A percentile compares a stretch with the other conserved stretches of the same genome.
These are phyloP conservation scores for Apamea sordens DNA, from an alignment of 2,888 invertebrate genomes.

Conservation along the genomic window DNA sequence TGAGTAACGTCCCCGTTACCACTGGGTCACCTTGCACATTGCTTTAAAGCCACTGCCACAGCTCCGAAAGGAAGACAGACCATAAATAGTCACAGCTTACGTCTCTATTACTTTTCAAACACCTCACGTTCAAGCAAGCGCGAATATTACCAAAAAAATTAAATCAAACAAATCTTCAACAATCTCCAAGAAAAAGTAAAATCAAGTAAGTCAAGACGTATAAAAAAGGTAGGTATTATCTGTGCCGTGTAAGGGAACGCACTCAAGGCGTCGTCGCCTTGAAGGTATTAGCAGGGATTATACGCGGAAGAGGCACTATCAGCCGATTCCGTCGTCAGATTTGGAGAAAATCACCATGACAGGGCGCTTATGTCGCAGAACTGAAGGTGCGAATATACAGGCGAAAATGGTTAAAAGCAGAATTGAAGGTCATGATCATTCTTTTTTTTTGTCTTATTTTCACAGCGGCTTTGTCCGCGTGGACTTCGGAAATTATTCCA, in stretches of 20 bases:
- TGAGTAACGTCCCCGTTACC: no score
- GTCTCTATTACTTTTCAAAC: not conserved
- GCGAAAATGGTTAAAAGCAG: not conserved
- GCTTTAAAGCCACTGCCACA: no score
- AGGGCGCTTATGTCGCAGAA: constrained; percentile 55
- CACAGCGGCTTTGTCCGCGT: not conserved
- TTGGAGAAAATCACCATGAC: constrained; percentile 65
- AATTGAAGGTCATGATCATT: not conserved
- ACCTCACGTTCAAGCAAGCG: not conserved
- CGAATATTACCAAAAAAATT: not conserved
- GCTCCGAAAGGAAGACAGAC: not conserved
- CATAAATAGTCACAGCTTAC: not conserved
- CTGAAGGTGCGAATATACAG: constrained; percentile 3
- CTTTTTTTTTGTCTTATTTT: not conserved
- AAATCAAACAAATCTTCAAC: not conserved
- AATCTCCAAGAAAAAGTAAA: not conserved
- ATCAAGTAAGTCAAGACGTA: constrained; percentile 14
- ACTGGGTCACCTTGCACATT: no score
- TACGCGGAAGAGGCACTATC: constrained; percentile 59
- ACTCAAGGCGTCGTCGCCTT: constrained; percentile 56
- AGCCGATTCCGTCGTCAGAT: constrained; percentile 63
- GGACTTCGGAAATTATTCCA: not conserved
- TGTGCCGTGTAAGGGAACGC: constrained; percentile 57
- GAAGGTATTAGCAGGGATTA: constrained; percentile 66
- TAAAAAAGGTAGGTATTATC: constrained; percentile 66